Evolutionary conservation across 2,113 vertebrate genomes (phyloP), one percentile per base, ranked within the genome.

Genomic region (Myiozetetes cayanensis): DNA sequence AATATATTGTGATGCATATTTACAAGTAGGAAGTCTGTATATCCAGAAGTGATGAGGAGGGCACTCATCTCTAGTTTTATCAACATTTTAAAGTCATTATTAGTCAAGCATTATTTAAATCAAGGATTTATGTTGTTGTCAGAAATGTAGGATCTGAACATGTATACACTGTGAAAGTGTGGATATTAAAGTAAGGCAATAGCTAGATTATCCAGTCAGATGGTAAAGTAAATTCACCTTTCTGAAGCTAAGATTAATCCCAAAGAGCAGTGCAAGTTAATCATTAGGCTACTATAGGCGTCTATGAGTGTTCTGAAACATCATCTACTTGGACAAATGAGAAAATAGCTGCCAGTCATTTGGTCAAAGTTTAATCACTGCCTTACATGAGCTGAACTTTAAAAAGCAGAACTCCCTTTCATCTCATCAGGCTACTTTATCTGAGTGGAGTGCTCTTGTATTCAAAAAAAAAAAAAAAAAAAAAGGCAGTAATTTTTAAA

Each of bases 291-390:
- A 85, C 94, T 96, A 97, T 65, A 94, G 95, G 92, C 92, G 89
- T 93, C 92, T 93, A 78, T 79, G 92, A 95, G 92, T 92, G 93
- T 94, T 96, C 92, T 85, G 93, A 94, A 91, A 92, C 80, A 97
- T 97, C 96, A 96, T 86, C 91, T 75, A 85, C 79, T 18, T 89
- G 76, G 94, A 97, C 90, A 96, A 97, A 97, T 97, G 96, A 94
- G 95, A 96, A 97, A 96, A 96, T 90, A 95, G 95, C 96, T 90
- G 93, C 94, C 92, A 94, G 92, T 94, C 90, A 95, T 77, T 94
- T 92, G 94, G 94, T 95, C 93, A 96, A 96, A 96, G 94, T 96
- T 94, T 96, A 96, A 96, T 96, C 85, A 87, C 89, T 70, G 67
- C 92, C 55, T 92, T 91, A 87, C 72, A 90, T 0, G 70, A 91